Percentiles rank a stretch among this genome's conserved stretches.
These are phyloP conservation scores for Liolophura sinensis DNA, from an alignment of 1,140 invertebrate species.

Conservation along the genomic window DNA sequence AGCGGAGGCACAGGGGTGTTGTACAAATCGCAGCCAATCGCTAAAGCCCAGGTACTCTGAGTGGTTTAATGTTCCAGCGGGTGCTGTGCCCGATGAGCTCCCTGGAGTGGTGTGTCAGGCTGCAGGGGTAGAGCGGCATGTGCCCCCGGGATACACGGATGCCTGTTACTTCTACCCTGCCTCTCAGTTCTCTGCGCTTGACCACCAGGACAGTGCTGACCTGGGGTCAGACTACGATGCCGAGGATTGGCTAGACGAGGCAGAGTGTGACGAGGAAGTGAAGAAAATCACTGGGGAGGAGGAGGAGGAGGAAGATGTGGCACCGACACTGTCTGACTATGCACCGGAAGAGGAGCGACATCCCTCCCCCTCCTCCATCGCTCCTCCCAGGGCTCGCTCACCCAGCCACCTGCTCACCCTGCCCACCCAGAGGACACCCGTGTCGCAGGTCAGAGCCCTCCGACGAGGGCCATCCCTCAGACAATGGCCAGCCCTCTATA, in stretches of 20 bases:
- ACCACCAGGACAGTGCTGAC: slow-evolving; percentile 31
- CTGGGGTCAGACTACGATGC: slow-evolving; percentile 37
- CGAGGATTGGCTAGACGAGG: slow-evolving; percentile 42
- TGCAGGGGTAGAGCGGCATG: no score
- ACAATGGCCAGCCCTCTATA: no score
- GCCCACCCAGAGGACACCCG: slow-evolving; percentile 10
- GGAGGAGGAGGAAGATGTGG: slow-evolving; percentile 36
- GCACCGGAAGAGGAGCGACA: slow-evolving; percentile 20
- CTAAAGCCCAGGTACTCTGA: no score
- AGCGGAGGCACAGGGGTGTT: no score
- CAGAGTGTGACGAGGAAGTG: slow-evolving; percentile 44
- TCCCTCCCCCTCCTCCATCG: slow-evolving; percentile 9
- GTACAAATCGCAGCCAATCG: no score
- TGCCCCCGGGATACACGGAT: no score
- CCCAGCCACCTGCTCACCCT: slow-evolving; percentile 10
- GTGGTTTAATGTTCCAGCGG: no score
- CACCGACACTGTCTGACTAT: slow-evolving; percentile 26
- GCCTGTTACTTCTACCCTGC: no score
- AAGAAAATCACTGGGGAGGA: slow-evolving; percentile 41
- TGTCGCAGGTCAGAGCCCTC: slow-evolving; percentile 1
- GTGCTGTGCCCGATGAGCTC: no score
- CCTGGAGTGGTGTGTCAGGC: no score
- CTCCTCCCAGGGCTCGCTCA: slow-evolving; percentile 11
- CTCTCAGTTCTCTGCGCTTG: background rate
- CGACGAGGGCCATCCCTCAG: no score